Evolutionary conservation across 92 coral and sea anemone species (phyloP).

Genomic region (Isaurus tuberculatus): DNA sequence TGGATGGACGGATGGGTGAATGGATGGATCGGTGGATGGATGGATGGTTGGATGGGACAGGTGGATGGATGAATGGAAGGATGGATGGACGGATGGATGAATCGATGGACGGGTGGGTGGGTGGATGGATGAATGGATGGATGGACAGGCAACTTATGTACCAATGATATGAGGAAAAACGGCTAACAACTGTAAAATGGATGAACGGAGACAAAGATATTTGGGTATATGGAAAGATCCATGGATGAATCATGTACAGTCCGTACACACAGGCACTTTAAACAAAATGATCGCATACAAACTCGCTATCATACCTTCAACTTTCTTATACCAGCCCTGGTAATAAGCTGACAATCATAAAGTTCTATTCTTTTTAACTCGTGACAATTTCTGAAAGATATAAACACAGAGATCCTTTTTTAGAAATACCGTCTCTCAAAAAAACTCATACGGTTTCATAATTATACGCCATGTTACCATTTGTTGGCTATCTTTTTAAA

Average conservation of each 20-base stretch:
- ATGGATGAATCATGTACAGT: background rate
- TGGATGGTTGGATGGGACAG: background rate
- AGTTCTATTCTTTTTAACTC: conserved; percentile 96
- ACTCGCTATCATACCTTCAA: conserved; percentile 73
- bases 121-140: background rate
- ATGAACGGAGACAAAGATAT: no score
- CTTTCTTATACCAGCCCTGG: conserved; percentile 93
- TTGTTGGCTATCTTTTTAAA: background rate
- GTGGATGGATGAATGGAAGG: background rate
- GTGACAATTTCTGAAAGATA: conserved; percentile 78
- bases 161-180: background rate
- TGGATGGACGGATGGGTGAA: background rate
- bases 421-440: background rate
- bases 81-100: no score
- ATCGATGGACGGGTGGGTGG: background rate
- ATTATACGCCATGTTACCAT: background rate
- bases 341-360: conserved; percentile 95
- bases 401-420: background rate
- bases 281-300: background rate
- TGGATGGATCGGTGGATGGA: background rate
- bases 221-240: background rate
- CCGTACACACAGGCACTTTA: background rate
- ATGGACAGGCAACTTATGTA: no score
- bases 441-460: background rate
- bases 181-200: background rate